phyloP scores from a whole-genome alignment of 1,140 invertebrate genomes.

The Macrocentrus cingulum region DNA sequence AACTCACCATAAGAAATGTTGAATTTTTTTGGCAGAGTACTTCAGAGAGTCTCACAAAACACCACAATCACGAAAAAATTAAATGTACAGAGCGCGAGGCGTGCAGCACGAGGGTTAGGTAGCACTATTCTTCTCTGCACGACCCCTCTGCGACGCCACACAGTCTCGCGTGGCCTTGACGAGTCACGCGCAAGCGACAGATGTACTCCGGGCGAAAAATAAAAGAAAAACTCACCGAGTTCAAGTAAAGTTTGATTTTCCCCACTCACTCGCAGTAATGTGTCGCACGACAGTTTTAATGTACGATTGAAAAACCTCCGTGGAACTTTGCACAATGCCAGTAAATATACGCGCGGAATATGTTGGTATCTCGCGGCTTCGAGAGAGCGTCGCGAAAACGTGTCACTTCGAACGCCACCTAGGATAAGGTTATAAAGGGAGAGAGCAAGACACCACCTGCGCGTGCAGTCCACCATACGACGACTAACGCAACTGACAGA shows the following conservation, averaged over 20 bases:
- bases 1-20: constrained; percentile 21
- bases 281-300: background rate
- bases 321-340: background rate
- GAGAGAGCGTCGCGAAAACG: constrained; percentile 27
- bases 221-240: background rate
- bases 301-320: constrained; percentile 2
- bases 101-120: background rate
- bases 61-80: constrained; percentile 8
- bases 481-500: no score
- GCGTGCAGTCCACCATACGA: constrained; percentile 22
- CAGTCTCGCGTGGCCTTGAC: constrained; percentile 30
- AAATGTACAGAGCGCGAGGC: constrained; percentile 6
- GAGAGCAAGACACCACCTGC: constrained; percentile 1
- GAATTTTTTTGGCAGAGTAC: no score
- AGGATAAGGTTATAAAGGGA: constrained; percentile 30
- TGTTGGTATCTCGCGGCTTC: background rate
- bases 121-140: constrained; percentile 13
- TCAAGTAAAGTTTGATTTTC: background rate
- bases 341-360: background rate
- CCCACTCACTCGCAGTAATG: constrained; percentile 2
- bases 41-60: constrained; percentile 4
- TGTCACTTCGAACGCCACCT: constrained; percentile 29
- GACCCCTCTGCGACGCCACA: constrained; percentile 9
- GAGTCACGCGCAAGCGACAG: constrained; percentile 14
- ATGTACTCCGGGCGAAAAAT: background rate